Conservation (phyloP, 2,888 invertebrate species). For the Ectemnius lituratus region DNA sequence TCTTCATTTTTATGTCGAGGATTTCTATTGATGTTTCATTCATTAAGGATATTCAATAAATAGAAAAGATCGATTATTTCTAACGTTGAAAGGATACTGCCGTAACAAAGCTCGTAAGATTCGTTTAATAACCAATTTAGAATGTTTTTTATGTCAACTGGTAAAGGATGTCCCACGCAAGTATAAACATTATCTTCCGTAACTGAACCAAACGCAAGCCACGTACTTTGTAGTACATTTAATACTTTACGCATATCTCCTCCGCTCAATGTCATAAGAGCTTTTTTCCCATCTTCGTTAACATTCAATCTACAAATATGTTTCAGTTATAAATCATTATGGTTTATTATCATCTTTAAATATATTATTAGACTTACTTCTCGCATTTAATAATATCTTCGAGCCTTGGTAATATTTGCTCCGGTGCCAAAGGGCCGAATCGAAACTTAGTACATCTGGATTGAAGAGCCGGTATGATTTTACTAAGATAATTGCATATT, state of each 20-base stretch:
- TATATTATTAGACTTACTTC: conserved; percentile 81
- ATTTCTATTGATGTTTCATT: conserved; percentile 80
- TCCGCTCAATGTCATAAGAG: conserved; percentile 91
- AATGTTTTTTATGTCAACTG: conserved; percentile 92
- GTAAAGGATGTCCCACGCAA: conserved; percentile 97
- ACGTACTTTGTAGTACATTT: conserved; percentile 97
- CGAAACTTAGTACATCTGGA: conserved; percentile 98
- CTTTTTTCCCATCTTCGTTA: conserved; percentile 92
- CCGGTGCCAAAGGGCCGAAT: conserved; percentile 92
- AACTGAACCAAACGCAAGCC: conserved; percentile 93
- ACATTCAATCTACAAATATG: conserved; percentile 84
- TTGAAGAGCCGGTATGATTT: conserved; percentile 99
- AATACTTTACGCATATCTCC: conserved; percentile 99
- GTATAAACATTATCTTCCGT: conserved; percentile 95
- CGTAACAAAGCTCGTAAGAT: conserved; percentile 86
- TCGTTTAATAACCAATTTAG: conserved; percentile 92
- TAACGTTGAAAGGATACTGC: conserved; percentile 84
- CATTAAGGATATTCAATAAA: conserved; percentile 46
- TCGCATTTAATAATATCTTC: conserved; percentile 90
- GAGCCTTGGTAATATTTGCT: conserved; percentile 93
- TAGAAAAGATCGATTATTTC: background rate
- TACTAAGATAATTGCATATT: conserved; percentile 98
- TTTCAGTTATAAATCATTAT: background rate
- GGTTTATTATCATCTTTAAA: background rate
- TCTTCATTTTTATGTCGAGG: conserved; percentile 89